Evolutionary conservation across 2,797 vertebrate genomes (phyloP).

Genomic region (Limnodromus scolopaceus): DNA sequence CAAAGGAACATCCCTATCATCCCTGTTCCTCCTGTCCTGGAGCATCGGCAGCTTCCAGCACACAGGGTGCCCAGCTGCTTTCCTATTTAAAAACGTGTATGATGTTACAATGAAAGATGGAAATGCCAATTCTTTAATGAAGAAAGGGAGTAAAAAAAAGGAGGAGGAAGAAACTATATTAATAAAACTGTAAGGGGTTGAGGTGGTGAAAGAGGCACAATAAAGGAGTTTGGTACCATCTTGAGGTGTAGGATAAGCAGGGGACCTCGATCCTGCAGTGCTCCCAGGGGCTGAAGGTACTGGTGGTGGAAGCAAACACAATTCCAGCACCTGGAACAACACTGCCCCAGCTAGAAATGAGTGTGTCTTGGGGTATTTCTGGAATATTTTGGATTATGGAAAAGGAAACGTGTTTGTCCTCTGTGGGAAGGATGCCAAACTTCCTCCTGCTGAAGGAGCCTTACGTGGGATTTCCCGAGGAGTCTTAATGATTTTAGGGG

Average conservation of each 20-base stretch:
- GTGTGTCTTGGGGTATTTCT: not conserved
- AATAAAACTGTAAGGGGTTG: not conserved
- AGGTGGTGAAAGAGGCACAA: not conserved
- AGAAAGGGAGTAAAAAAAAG: not conserved
- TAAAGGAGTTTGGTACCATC: not conserved
- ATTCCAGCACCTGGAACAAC: not conserved
- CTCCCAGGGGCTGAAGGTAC: not conserved
- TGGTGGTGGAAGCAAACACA: not conserved
- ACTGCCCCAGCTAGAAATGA: not conserved
- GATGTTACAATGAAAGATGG: not conserved
- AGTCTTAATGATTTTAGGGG: not conserved
- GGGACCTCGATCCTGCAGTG: rapidly evolving
- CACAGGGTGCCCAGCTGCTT: not conserved
- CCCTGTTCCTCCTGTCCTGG: not conserved
- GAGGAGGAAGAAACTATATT: not conserved
- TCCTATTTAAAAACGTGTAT: not conserved
- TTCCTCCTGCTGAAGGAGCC: not conserved
- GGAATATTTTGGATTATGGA: not conserved
- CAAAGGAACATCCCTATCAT: rapidly evolving
- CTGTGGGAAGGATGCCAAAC: not conserved
- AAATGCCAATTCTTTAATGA: not conserved
- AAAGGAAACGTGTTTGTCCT: not conserved
- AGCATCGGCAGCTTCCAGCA: not conserved
- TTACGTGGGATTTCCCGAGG: not conserved
- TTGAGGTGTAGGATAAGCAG: not conserved